Base-by-base conservation (phyloP, 2,888 invertebrate genomes). In the Drosophila monieri region DNA sequence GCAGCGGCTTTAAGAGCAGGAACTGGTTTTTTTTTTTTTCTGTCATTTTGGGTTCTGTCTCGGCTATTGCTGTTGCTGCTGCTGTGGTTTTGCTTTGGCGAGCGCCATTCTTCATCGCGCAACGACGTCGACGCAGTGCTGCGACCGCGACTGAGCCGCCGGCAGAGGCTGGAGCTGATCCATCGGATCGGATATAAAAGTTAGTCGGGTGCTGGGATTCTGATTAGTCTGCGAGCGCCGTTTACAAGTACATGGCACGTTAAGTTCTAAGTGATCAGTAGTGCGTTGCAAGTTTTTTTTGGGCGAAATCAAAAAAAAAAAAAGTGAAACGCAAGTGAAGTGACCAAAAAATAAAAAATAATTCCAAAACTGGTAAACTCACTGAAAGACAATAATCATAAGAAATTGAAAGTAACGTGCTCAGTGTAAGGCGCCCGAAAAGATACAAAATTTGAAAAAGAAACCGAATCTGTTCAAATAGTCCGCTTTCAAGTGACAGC, bases 151-250 rank as follows among this genome's bases (percentile, higher is more conserved):
- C 70, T 44, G 69, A 77, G 67, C 60, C 25, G 37, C 23, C 46
- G 59, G 37, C 44, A 49, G 54, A 12, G 52, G 37, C 52, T 51
- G 25, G 14, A 32, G 32, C 47, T 47, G 62, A 67, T 60, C 65
- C 44, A 62, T 18, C 60, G 66, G 54, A 66, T 76, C 76, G 79
- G 70, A 80, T 89, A 89, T 89, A 89, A 89, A 89, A 86, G 90
- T 81, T 88, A 80, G 80, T 73, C 75, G 89, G 69, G 66, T 67
- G 72, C 78, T 77, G 76, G 71, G 80, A 85, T 90, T 90, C 89
- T 89, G 90, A 88, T 89, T 91, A 90, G 90, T 90, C 79, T 88
- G 83, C 83, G 85, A 88, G 76, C 89, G 89, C 81, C 84, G 88
- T 81, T 87, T 83, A 81, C 88, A 69, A 78, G 88, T 87, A 87